These are phyloP conservation scores for Marasmarcha lunaedactyla DNA, from an alignment of 2,888 invertebrate species.

Conservation along the genomic window DNA sequence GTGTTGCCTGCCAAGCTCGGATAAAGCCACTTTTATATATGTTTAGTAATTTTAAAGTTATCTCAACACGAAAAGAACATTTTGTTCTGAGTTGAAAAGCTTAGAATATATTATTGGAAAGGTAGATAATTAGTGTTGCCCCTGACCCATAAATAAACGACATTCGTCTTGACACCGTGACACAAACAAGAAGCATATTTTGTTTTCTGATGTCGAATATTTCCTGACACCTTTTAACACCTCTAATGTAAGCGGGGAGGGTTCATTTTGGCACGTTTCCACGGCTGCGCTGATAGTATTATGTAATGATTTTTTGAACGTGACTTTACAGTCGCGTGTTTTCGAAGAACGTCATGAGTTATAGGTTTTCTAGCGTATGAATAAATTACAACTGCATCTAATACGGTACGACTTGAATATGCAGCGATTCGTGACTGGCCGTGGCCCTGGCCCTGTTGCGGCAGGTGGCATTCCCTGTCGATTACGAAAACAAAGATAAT, in stretches of 20 bases:
- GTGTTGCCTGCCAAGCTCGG: too few relatives aligned
- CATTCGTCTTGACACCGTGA: slow-evolving; percentile 47
- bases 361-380: slow-evolving; percentile 9
- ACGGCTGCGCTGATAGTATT: slow-evolving; percentile 1
- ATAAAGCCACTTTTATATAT: too few relatives aligned
- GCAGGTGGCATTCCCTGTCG: background rate
- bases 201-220: slow-evolving; percentile 12
- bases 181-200: slow-evolving; percentile 26
- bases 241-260: slow-evolving; percentile 5
- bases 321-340: slow-evolving; percentile 16
- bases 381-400: slow-evolving; percentile 4
- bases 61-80: too few relatives aligned
- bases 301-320: slow-evolving; percentile 10
- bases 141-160: slow-evolving; percentile 60
- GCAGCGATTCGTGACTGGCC: slow-evolving; percentile 1
- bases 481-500: background rate
- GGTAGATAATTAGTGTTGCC: slow-evolving; percentile 14
- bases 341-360: slow-evolving; percentile 16
- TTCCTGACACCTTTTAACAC: background rate
- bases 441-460: slow-evolving; percentile 2
- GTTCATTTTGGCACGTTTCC: slow-evolving; percentile 5
- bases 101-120: too few relatives aligned
- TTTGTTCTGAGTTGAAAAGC: too few relatives aligned
- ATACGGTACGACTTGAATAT: slow-evolving; percentile 2
- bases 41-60: too few relatives aligned